These are phyloP conservation scores for Xiphydria camelus DNA, from an alignment of 2,888 invertebrate genomes.

Conservation along the genomic window DNA sequence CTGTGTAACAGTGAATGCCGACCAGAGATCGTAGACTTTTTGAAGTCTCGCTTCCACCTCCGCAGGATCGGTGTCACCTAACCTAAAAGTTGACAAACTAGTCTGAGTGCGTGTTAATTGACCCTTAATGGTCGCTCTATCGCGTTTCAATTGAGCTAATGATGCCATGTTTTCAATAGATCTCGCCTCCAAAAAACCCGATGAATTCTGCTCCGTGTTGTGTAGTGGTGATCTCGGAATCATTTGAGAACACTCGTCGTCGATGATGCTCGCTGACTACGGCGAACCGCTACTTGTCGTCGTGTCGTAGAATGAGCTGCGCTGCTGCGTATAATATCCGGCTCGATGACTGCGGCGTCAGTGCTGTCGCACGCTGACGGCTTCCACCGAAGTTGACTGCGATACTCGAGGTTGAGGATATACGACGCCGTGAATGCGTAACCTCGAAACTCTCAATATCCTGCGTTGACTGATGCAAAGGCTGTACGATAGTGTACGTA, in stretches of 20 bases:
- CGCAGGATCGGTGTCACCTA: neutral
- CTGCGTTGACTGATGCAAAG: too few species aligned
- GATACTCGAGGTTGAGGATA: too few species aligned
- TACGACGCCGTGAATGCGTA: too few species aligned
- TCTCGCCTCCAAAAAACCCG: neutral
- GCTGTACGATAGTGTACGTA: too few species aligned
- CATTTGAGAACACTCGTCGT: neutral
- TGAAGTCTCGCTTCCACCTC: slow-evolving; percentile 13
- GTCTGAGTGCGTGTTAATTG: slow-evolving; percentile 12
- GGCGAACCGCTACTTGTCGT: neutral
- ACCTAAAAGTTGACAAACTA: too few species aligned
- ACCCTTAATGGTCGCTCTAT: slow-evolving; percentile 6
- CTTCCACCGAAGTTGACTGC: too few species aligned
- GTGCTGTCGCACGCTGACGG: too few species aligned
- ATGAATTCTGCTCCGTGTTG: neutral
- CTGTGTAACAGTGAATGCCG: slow-evolving; percentile 5
- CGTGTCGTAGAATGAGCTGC: neutral
- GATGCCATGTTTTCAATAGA: slow-evolving; percentile 3
- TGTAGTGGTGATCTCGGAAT: neutral
- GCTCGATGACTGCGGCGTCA: too few species aligned
- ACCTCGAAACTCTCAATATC: too few species aligned
- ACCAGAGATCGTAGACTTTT: slow-evolving; percentile 10
- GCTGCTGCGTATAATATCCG: neutral
- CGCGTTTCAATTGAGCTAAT: neutral
- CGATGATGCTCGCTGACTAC: neutral